Conservation (phyloP, 2,888 invertebrate genomes). For the Rhodophaea formosa region DNA sequence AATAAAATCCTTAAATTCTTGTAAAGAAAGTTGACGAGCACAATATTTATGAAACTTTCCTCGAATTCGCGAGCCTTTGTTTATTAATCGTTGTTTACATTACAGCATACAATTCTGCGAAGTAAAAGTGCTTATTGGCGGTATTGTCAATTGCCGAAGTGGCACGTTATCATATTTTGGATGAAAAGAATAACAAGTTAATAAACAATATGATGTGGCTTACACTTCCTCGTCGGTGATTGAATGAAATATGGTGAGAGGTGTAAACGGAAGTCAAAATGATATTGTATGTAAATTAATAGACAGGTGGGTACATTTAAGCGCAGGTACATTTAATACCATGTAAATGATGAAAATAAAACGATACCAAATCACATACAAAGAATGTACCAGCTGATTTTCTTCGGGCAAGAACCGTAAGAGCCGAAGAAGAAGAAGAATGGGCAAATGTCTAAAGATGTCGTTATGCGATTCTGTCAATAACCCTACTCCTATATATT, state of each 20-base stretch:
- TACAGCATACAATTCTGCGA: background rate
- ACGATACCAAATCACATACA: no score
- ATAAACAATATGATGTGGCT: background rate
- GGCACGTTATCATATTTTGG: constrained; percentile 3
- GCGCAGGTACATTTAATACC: no score
- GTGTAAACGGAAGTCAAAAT: background rate
- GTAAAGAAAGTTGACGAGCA: background rate
- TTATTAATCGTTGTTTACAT: background rate
- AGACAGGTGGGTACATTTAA: no score
- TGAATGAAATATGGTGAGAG: constrained; percentile 1
- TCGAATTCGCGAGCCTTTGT: constrained; percentile 1
- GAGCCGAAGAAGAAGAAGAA: no score
- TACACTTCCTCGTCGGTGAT: background rate
- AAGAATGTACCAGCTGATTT: no score
- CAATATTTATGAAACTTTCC: constrained; percentile 4
- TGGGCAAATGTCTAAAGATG: no score
- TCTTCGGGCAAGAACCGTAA: no score
- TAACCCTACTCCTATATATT: no score
- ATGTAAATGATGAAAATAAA: no score
- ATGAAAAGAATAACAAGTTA: background rate
- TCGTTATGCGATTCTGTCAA: no score
- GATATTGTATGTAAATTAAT: background rate
- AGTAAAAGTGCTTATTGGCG: constrained; percentile 9
- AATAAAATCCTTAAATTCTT: background rate
- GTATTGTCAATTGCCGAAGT: background rate